phyloP scores from a whole-genome alignment of 1,140 invertebrate genomes.

The Dufourea novaeangliae region DNA sequence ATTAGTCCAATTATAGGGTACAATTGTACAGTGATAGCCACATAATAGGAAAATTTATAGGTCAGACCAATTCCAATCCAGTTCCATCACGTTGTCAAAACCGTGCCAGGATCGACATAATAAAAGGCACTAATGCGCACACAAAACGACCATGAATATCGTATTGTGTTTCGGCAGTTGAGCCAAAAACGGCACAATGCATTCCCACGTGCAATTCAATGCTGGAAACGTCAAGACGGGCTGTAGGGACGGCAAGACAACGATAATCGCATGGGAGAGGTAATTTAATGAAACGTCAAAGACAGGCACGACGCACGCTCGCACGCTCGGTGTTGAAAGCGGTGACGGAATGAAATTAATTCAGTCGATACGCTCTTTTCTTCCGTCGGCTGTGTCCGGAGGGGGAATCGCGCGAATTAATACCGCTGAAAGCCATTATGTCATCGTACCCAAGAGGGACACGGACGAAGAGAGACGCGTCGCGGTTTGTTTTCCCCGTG shows the following conservation, averaged over 20 bases:
- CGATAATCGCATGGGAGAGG: conserved; percentile 12
- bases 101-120: too few relatives aligned
- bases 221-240: not conserved
- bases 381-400: not conserved
- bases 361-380: conserved; percentile 35
- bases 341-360: conserved; percentile 23
- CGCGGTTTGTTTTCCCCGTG: conserved; percentile 4
- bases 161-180: too few relatives aligned
- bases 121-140: too few relatives aligned
- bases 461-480: not conserved
- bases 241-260: not conserved
- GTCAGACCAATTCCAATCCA: too few relatives aligned
- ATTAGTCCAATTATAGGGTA: too few relatives aligned
- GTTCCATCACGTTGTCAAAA: too few relatives aligned
- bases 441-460: not conserved
- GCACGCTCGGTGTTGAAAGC: not conserved
- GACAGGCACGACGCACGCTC: not conserved
- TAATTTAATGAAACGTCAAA: conserved; percentile 45
- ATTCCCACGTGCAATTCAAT: not conserved
- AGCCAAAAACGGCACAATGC: not conserved
- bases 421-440: conserved; percentile 16
- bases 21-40: too few relatives aligned
- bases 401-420: conserved; percentile 20
- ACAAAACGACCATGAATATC: too few relatives aligned
- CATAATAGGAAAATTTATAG: too few relatives aligned